A percentile compares a stretch with the other conserved stretches of the same genome.
Conservation (phyloP, 1,140 invertebrate genomes). For the Idris sp. region DNA sequence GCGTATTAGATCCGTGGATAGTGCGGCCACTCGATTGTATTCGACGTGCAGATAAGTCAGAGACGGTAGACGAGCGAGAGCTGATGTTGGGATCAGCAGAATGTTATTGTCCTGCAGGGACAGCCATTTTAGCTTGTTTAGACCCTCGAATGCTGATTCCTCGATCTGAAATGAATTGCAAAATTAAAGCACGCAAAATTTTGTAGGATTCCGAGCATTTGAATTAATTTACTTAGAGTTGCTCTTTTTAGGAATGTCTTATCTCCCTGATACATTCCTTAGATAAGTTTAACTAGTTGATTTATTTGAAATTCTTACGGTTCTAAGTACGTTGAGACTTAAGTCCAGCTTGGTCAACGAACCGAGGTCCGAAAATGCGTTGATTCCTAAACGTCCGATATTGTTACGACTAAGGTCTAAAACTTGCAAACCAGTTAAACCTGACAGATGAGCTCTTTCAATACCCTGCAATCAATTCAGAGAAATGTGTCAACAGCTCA, state of each 20-base stretch:
- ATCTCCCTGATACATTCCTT: slow-evolving; percentile 2
- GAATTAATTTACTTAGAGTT: too few species aligned
- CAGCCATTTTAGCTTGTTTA: slow-evolving; percentile 86
- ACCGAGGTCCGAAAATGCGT: slow-evolving; percentile 86
- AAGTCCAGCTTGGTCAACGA: slow-evolving; percentile 87
- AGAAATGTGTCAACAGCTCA: slow-evolving; percentile 17
- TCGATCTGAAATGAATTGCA: slow-evolving; percentile 84
- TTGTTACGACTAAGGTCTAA: slow-evolving; percentile 91
- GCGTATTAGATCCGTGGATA: slow-evolving; percentile 87
- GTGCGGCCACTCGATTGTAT: slow-evolving; percentile 91
- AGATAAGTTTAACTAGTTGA: slow-evolving; percentile 6
- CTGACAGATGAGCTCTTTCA: slow-evolving; percentile 83
- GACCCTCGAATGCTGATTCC: slow-evolving; percentile 89
- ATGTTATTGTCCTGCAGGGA: slow-evolving; percentile 93
- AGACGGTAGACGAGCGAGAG: slow-evolving; percentile 85
- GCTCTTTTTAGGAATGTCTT: neutral
- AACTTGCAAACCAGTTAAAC: slow-evolving; percentile 83
- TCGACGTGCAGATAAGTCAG: slow-evolving; percentile 87
- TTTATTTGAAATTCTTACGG: slow-evolving; percentile 80
- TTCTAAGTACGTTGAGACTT: slow-evolving; percentile 90
- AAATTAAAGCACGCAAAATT: too few species aligned
- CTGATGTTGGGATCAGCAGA: slow-evolving; percentile 87
- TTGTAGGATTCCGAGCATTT: too few species aligned
- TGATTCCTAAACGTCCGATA: slow-evolving; percentile 87
- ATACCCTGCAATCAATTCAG: slow-evolving; percentile 78